Percentiles rank a stretch among this genome's conserved stretches.
phyloP scores from a whole-genome alignment of 2,113 vertebrate species.

The Nematolebias whitei region DNA sequence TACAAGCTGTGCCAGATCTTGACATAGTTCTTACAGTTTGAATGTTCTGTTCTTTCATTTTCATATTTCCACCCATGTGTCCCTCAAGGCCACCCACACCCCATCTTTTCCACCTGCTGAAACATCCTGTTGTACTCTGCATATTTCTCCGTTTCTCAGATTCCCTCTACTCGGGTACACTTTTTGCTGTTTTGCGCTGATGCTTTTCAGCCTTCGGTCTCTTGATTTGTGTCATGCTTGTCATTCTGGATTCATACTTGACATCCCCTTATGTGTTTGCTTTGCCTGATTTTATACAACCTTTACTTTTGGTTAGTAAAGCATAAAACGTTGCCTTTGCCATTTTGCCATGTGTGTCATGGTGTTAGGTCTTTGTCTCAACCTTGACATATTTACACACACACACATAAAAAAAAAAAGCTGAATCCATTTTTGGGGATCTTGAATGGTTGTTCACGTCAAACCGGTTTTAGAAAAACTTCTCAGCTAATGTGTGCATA shows the following conservation, averaged over 20 bases:
- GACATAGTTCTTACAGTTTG: background rate
- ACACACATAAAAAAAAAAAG: too few species aligned
- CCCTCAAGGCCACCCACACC: background rate
- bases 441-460: background rate
- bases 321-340: background rate
- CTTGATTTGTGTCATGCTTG: background rate
- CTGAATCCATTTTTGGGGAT: background rate
- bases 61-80: background rate
- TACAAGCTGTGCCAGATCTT: too few species aligned
- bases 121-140: background rate
- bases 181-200: background rate
- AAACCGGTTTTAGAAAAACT: background rate
- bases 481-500: background rate
- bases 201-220: background rate
- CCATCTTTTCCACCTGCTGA: background rate
- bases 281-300: background rate
- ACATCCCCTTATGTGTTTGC: background rate
- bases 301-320: background rate
- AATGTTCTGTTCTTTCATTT: background rate
- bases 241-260: background rate
- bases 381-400: background rate
- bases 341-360: background rate
- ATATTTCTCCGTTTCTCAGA: constrained; percentile 1
- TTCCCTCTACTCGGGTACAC: background rate
- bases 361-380: background rate